Evolutionary conservation across 2,113 vertebrate species (phyloP).

Genomic region (Odobenus rosmarus): DNA sequence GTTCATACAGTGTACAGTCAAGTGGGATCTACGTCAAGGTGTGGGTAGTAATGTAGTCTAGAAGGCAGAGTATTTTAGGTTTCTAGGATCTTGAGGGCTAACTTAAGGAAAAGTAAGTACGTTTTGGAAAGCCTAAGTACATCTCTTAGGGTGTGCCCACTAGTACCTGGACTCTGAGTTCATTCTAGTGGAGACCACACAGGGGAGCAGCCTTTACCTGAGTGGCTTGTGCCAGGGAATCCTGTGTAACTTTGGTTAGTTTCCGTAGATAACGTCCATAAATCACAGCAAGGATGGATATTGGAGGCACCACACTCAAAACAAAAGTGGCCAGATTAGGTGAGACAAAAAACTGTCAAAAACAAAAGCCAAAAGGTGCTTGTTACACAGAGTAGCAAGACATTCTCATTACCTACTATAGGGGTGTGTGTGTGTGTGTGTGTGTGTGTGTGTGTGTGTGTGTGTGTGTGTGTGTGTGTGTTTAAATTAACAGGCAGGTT

Average conservation of each 20-base stretch:
- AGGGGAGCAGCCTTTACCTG: slow-evolving; percentile 86
- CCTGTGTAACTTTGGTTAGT: slow-evolving; percentile 93
- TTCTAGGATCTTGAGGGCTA: background rate
- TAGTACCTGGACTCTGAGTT: background rate
- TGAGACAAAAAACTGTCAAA: slow-evolving; percentile 93
- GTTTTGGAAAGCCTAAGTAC: background rate
- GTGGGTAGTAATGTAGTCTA: background rate
- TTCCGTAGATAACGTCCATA: slow-evolving; percentile 94
- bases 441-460: no score
- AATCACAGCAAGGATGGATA: slow-evolving; percentile 90
- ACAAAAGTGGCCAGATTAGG: slow-evolving; percentile 95
- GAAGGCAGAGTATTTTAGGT: background rate
- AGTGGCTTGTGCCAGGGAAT: slow-evolving; percentile 95
- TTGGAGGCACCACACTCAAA: slow-evolving; percentile 93
- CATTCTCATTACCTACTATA: background rate
- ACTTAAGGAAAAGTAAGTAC: background rate
- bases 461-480: background rate
- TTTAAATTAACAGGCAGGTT: background rate
- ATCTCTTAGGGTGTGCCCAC: background rate
- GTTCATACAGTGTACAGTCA: background rate
- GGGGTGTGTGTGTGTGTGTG: background rate
- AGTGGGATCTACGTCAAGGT: background rate
- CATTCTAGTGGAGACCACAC: fast-evolving
- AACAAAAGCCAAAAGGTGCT: slow-evolving; percentile 61
- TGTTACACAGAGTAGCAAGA: background rate